phyloP scores from a whole-genome alignment of 1,140 invertebrate genomes.

The Lordiphosa mommai region DNA sequence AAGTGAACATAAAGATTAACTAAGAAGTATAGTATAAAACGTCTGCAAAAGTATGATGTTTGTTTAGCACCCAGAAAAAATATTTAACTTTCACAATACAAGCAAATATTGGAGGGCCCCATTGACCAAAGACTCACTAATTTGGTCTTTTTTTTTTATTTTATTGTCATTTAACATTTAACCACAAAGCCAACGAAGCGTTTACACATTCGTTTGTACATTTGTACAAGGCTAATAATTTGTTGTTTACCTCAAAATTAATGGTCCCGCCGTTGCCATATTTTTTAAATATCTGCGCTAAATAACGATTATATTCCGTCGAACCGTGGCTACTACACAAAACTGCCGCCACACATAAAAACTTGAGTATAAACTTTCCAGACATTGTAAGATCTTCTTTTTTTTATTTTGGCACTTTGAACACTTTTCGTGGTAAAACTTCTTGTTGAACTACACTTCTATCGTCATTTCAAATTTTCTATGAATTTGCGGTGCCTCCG shows the following conservation, averaged over 20 bases:
- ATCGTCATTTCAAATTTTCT: constrained; percentile 20
- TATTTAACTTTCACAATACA: constrained; percentile 37
- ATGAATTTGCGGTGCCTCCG: constrained; percentile 5
- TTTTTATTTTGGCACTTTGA: constrained; percentile 1
- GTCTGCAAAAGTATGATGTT: constrained; percentile 26
- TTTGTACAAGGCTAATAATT: constrained; percentile 38
- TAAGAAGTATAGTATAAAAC: constrained; percentile 16
- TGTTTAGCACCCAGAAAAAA: constrained; percentile 13
- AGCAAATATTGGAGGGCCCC: constrained; percentile 19
- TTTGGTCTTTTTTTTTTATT: constrained; percentile 19
- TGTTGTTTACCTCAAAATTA: constrained; percentile 82
- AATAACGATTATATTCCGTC: constrained; percentile 73
- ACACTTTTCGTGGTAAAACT: constrained; percentile 14
- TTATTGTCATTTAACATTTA: constrained; percentile 2
- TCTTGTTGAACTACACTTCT: neutral
- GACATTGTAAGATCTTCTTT: constrained; percentile 27
- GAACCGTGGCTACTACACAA: constrained; percentile 19
- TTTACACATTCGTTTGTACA: constrained; percentile 1
- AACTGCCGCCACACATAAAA: constrained; percentile 16
- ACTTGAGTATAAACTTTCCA: constrained; percentile 11
- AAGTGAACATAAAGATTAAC: constrained; percentile 34
- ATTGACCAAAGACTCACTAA: constrained; percentile 40
- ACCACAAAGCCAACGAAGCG: constrained; percentile 27
- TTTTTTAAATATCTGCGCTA: constrained; percentile 82
- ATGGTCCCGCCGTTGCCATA: constrained; percentile 83